Evolutionary conservation across 2,797 vertebrate genomes (phyloP).

Genomic region (Pteronotus mesoamericanus): DNA sequence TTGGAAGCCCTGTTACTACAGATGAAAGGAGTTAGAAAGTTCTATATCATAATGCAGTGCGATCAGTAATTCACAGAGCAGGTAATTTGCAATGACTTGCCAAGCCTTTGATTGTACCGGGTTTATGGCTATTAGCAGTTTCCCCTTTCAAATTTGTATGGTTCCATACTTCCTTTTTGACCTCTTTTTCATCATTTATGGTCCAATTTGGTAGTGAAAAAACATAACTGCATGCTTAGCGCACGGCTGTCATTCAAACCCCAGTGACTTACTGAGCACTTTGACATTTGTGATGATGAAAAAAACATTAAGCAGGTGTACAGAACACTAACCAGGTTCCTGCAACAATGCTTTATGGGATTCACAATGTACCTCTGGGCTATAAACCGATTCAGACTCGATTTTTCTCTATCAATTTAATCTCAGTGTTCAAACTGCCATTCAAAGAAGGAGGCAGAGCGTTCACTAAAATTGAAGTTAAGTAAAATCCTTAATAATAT

Average conservation of each 20-base stretch:
- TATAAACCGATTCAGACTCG: constrained; percentile 80
- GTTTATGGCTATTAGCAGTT: constrained; percentile 90
- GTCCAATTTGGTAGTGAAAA: constrained; percentile 87
- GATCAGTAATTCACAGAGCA: constrained; percentile 85
- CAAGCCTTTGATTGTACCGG: constrained; percentile 85
- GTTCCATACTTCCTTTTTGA: constrained; percentile 88
- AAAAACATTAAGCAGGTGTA: constrained; percentile 87
- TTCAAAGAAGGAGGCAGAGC: constrained; percentile 52
- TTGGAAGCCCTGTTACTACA: constrained; percentile 79
- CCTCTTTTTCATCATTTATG: constrained; percentile 89
- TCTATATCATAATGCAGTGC: constrained; percentile 84
- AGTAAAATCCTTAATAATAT: constrained; percentile 51
- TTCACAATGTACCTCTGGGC: constrained; percentile 83
- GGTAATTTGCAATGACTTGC: constrained; percentile 86
- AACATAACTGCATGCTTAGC: constrained; percentile 82
- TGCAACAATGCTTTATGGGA: constrained; percentile 86
- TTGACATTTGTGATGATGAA: constrained; percentile 86
- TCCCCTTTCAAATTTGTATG: constrained; percentile 88
- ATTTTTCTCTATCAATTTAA: constrained; percentile 81
- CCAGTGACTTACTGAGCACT: constrained; percentile 81
- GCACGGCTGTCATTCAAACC: constrained; percentile 84
- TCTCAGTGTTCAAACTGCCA: constrained; percentile 75
- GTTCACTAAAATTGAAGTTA: constrained; percentile 60
- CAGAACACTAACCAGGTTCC: constrained; percentile 87
- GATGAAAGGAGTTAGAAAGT: constrained; percentile 87